Percentiles rank a stretch among this genome's conserved stretches.
Evolutionary conservation across 37 sponge, comb jelly and placozoan genomes (phyloP).

Genomic region (Lycopodina hypogea): DNA sequence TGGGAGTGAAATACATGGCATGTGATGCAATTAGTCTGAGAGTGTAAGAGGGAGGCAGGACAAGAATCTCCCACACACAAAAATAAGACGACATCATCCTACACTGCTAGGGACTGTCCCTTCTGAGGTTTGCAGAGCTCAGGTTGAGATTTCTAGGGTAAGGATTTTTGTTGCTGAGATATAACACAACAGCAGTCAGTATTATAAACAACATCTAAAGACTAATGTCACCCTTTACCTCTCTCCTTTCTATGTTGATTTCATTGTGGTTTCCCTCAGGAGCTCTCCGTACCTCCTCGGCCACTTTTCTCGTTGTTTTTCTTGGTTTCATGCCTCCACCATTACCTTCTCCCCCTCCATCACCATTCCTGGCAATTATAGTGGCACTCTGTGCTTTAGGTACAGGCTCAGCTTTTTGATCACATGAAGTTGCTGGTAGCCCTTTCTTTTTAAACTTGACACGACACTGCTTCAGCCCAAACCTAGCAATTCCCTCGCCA

Average conservation of each 20-base stretch:
- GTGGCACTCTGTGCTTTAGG: no score
- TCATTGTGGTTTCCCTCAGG: neutral
- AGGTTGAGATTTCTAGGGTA: neutral
- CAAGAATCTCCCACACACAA: neutral
- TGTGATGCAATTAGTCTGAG: neutral
- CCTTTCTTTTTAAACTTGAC: neutral
- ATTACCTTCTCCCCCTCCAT: neutral
- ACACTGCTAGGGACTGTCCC: neutral
- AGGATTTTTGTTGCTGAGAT: no score
- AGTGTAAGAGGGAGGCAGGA: neutral
- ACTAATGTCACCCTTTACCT: no score
- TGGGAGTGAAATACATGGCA: neutral
- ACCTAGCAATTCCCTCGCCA: slow-evolving; percentile 71
- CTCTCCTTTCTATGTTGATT: neutral
- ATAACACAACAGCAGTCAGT: no score
- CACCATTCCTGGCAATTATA: neutral
- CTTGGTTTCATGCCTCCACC: neutral
- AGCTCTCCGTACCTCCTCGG: no score
- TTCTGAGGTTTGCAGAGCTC: no score
- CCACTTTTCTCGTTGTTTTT: neutral
- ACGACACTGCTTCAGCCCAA: slow-evolving; percentile 22
- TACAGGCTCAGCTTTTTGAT: no score
- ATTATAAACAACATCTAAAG: no score
- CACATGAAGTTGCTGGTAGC: no score
- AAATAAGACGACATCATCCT: neutral